Conservation (phyloP, 92 coral and sea anemone genomes). For the Parazoanthus swiftii region DNA sequence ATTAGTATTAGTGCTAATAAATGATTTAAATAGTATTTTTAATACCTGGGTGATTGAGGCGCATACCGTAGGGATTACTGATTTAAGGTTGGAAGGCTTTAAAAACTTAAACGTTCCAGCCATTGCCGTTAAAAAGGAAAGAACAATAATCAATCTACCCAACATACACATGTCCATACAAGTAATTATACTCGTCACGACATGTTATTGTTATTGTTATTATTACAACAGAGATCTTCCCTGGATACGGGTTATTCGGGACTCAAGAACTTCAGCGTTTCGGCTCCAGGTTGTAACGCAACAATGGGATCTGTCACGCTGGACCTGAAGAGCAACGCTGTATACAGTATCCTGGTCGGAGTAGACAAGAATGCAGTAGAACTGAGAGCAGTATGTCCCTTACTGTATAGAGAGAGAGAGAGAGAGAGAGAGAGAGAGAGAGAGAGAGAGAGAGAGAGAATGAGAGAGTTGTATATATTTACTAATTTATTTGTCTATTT, state of each 20-base stretch:
- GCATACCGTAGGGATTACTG: too few relatives aligned
- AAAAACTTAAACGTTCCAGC: too few relatives aligned
- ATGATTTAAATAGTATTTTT: too few relatives aligned
- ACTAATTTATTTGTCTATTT: background rate
- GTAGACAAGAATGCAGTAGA: slow-evolving; percentile 43
- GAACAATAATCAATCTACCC: too few relatives aligned
- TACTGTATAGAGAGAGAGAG: background rate
- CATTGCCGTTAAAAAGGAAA: too few relatives aligned
- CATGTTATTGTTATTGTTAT: background rate
- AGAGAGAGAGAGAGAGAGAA: too few relatives aligned
- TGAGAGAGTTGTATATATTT: background rate
- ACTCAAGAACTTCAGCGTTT: slow-evolving; percentile 46
- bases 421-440: too few relatives aligned
- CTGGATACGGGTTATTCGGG: slow-evolving; percentile 71
- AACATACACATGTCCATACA: too few relatives aligned
- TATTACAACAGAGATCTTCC: slow-evolving; percentile 51
- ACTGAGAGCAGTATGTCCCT: slow-evolving; percentile 54
- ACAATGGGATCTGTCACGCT: slow-evolving; percentile 35
- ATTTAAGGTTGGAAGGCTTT: too few relatives aligned
- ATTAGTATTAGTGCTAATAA: too few relatives aligned
- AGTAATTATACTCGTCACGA: too few relatives aligned
- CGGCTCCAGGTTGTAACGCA: slow-evolving; percentile 49
- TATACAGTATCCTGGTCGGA: slow-evolving; percentile 65
- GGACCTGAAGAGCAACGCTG: slow-evolving; percentile 56
- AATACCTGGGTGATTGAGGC: too few relatives aligned